A percentile compares a stretch with the other conserved stretches of the same genome.
phyloP scores from a whole-genome alignment of 2,797 vertebrate species.

The Cryptoblepharus egeriae region DNA sequence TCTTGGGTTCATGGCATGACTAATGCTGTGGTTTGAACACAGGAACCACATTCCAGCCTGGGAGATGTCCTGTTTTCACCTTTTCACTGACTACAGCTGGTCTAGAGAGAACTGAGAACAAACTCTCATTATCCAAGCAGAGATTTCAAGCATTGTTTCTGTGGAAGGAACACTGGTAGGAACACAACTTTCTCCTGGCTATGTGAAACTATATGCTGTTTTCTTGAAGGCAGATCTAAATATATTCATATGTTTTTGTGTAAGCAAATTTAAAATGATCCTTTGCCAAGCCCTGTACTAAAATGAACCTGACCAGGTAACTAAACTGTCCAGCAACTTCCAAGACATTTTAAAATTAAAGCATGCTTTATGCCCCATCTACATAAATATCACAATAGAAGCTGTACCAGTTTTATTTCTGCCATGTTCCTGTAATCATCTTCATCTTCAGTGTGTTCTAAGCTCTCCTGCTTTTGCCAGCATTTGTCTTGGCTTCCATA shows the following conservation, averaged over 20 bases:
- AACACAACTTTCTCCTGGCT: background rate
- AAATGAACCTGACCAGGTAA: background rate
- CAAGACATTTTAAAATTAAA: background rate
- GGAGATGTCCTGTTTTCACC: background rate
- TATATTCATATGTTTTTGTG: background rate
- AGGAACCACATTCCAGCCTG: background rate
- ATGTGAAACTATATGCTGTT: background rate
- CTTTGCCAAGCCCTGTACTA: background rate
- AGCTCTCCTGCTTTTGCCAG: no score
- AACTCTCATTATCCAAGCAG: background rate
- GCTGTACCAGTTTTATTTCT: background rate
- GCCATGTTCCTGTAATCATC: background rate
- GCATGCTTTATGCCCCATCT: background rate
- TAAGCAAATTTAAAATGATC: background rate
- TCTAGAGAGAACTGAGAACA: background rate
- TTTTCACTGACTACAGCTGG: background rate
- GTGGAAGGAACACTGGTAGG: background rate
- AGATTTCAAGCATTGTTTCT: background rate
- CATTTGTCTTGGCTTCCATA: no score
- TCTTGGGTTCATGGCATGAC: background rate
- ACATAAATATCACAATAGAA: no score
- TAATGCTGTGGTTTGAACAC: constrained; percentile 1
- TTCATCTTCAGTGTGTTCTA: no score
- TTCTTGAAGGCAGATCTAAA: background rate
- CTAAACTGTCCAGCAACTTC: background rate